Base-by-base conservation (phyloP, 2,888 invertebrate species). In the Oscheius onirici region DNA sequence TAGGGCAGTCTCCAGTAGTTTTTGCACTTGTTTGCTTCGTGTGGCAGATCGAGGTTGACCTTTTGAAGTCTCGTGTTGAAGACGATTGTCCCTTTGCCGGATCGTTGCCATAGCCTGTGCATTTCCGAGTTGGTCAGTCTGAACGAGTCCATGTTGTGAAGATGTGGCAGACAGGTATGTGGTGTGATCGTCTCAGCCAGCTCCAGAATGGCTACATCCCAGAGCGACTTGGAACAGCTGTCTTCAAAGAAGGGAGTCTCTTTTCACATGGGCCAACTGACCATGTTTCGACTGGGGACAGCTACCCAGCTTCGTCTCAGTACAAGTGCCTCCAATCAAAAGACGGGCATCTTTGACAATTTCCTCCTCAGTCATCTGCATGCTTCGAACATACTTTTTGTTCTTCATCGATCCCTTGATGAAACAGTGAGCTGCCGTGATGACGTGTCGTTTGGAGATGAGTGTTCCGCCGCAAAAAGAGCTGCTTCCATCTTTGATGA, bases 361-460 rank as follows among this genome's bases (percentile, higher is more conserved):
- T 20, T 58, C 58, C 41, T 58, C 58, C 6, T 43, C 13, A 22
- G 15, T 22, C 58, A 58, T 58, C 58, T 58, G 15, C 40, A 43
- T 15, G 8, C 41, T 28, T 3, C 43, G 28, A n/a, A 1, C 3
- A 15, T 22, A 49, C 17, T 49, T 17, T 15, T 22, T 17, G 24
- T 24, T 28, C 10, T 46, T 15, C 13, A 15, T 11, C 10, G 10
- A 10, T 2, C 17, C 26, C 24, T 65, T 65, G 6, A 10, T 28
- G 41, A 67, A 67, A 40, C 66, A 67, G 20, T 67, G 66, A 34
- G 66, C 66, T 6, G 66, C 52, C 11, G 66, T 67, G 41, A 67
- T 26, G 20, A 67, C 55, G 43, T 67, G 66, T 6, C 66, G 41
- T 20, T 17, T 52, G 2, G 66, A 44, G 43, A 67, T 67, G 17